Base-by-base conservation (phyloP, 2,113 vertebrate species). In the Ptilonorhynchus violaceus region DNA sequence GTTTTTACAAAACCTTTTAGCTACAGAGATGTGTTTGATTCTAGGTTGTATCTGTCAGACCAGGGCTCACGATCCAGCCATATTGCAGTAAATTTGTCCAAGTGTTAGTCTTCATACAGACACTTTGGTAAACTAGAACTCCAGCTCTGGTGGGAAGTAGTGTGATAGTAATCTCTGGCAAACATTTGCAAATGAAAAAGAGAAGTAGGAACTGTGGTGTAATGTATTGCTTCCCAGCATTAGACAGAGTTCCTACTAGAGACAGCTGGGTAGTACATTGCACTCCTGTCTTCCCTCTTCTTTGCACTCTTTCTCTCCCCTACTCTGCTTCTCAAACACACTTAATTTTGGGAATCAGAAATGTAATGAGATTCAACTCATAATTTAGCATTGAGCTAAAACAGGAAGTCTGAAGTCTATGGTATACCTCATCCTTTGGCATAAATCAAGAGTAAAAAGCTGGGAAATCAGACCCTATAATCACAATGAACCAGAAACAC, bases 91-190 rank as follows among this genome's bases (percentile, higher is more conserved):
- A 91, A 96, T 97, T 94, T 96, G 85, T 87, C 83, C 91, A 69
- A 62, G 66, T 93, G 80, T 75, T 96, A 94, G 90, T 96, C 90
- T 93, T 96, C 93, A 85, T 63, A 53, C 80, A 97, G 97, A 96
- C 97, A 97, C 93, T 97, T 95, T 92, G 96, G 97, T 96, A 97
- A 97, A 96, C 86, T 95, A 92, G 78, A 96, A 93, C 64, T 97
- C 81, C 75, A 87, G 53, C 81, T 76, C 90, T 78, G 91, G 52
- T 28, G 86, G 97, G 97, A 98, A 97, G 95, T 14, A 78, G 82
- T 27, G 13, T 69, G 94, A 96, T 96, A 93, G 94, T 86, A 84
- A 97, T 97, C 97, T 96, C 89, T 91, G 89, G 76, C 92, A 97
- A 97, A 96, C 60, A 84, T 75, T 93, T 64, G 58, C 55, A 95